Evolutionary conservation across 1,140 invertebrate species (phyloP).

Genomic region (Pseudomyrmex concolor): DNA sequence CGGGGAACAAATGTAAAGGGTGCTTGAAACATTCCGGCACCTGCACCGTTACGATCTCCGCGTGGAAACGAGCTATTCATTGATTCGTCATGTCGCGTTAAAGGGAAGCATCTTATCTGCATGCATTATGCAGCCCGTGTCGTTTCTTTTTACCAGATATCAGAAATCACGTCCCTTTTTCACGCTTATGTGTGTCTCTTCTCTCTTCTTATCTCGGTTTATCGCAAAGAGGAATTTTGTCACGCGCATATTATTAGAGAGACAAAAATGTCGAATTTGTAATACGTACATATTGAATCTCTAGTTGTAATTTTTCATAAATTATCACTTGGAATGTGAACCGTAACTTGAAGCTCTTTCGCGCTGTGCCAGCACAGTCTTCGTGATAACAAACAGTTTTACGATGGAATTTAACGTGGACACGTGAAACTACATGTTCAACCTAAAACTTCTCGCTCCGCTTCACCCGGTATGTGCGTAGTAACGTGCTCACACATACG

Average conservation of each 20-base stretch:
- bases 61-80: slow-evolving; percentile 25
- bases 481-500: slow-evolving; percentile 53
- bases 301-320: too few species aligned
- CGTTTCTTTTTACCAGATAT: slow-evolving; percentile 6
- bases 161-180: slow-evolving; percentile 37
- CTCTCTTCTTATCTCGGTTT: not conserved
- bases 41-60: slow-evolving; percentile 27
- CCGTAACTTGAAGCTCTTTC: not conserved
- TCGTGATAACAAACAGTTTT: not conserved
- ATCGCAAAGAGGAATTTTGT: not conserved
- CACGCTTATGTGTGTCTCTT: not conserved
- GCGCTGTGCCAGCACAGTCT: not conserved
- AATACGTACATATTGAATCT: too few species aligned
- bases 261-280: too few species aligned
- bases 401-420: too few species aligned
- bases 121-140: slow-evolving; percentile 51
- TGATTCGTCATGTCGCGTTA: slow-evolving; percentile 45
- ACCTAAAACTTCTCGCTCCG: not conserved
- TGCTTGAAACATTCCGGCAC: slow-evolving; percentile 68
- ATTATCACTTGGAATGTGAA: too few species aligned
- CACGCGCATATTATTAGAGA: too few species aligned
- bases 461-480: slow-evolving; percentile 65
- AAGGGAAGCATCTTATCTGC: slow-evolving; percentile 39
- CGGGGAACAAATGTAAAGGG: slow-evolving; percentile 71
- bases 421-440: too few species aligned